These are phyloP conservation scores for Monopis laevigella DNA, from an alignment of 2,888 invertebrate genomes.

Conservation along the genomic window DNA sequence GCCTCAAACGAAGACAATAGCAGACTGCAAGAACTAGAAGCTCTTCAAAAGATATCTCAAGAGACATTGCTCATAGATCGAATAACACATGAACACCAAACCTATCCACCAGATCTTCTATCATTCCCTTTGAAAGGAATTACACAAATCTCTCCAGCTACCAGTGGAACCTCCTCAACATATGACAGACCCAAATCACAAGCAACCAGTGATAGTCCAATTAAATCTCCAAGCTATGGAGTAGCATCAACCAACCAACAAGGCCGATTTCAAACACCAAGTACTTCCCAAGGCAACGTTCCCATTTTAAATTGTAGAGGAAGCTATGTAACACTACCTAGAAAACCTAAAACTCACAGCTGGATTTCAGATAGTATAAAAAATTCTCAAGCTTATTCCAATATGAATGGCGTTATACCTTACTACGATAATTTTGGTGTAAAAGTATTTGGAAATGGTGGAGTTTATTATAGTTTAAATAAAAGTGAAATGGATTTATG, in stretches of 20 bases:
- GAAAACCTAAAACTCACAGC: conserved; percentile 77
- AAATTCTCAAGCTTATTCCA: conserved; percentile 47
- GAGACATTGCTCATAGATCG: conserved; percentile 54
- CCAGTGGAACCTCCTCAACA: conserved; percentile 26
- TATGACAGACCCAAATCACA: conserved; percentile 20
- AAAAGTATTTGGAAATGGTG: conserved; percentile 85
- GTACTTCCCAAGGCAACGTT: conserved; percentile 61
- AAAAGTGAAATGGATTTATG: conserved; percentile 71
- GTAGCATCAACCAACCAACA: conserved; percentile 21
- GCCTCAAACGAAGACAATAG: conserved; percentile 70
- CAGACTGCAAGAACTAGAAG: conserved; percentile 67
- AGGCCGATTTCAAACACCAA: conserved; percentile 73
- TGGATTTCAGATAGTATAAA: conserved; percentile 69
- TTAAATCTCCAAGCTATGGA: conserved; percentile 48
- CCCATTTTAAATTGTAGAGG: conserved; percentile 72
- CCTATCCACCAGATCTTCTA: conserved; percentile 83
- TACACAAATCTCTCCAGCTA: conserved; percentile 61
- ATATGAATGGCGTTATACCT: conserved; percentile 58
- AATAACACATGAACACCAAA: conserved; percentile 61
- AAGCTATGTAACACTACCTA: conserved; percentile 87
- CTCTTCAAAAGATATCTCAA: conserved; percentile 58
- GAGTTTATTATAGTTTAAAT: conserved; percentile 79
- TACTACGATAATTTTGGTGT: conserved; percentile 84
- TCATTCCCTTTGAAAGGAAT: conserved; percentile 73
- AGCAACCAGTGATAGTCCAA: conserved; percentile 33